These are phyloP conservation scores for Procambarus virginalis DNA, from an alignment of 1,140 invertebrate genomes.

Conservation along the genomic window DNA sequence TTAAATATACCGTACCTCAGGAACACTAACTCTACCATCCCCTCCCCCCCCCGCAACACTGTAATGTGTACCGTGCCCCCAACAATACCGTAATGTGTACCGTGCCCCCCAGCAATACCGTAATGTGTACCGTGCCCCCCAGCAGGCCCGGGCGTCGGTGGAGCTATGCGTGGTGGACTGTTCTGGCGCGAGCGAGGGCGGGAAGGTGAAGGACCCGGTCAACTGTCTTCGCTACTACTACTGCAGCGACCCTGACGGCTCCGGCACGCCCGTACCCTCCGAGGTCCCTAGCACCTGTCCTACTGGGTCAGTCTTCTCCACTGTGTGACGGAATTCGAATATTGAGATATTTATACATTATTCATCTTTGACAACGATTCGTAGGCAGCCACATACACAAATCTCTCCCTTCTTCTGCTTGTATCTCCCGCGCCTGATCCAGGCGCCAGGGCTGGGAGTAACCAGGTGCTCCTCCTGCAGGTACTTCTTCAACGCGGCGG, in stretches of 20 bases:
- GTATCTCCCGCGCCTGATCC: too few species aligned
- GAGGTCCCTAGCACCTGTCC: not conserved
- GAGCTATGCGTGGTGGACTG: slow-evolving; percentile 28
- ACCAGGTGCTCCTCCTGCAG: not conserved
- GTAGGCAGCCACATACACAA: too few species aligned
- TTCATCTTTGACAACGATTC: too few species aligned
- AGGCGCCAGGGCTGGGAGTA: too few species aligned
- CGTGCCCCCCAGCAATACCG: not conserved
- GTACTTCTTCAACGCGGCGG: not conserved
- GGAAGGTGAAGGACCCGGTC: slow-evolving; percentile 20
- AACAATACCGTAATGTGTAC: not conserved
- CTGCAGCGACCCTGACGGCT: slow-evolving; percentile 45
- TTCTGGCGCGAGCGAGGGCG: not conserved
- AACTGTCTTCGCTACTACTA: slow-evolving; percentile 42
- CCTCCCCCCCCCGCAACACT: not conserved
- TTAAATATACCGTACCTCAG: too few species aligned
- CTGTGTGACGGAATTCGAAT: too few species aligned
- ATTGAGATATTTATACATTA: too few species aligned
- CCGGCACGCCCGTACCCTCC: slow-evolving; percentile 7
- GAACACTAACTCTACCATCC: too few species aligned
- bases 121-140: not conserved
- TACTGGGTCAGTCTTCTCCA: slow-evolving; percentile 7
- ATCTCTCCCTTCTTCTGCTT: too few species aligned
- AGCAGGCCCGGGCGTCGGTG: not conserved
- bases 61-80: too few species aligned